Percentiles rank a stretch among this genome's conserved stretches.
These are phyloP conservation scores for Andrena flavipes DNA, from an alignment of 2,888 invertebrate genomes.

Conservation along the genomic window DNA sequence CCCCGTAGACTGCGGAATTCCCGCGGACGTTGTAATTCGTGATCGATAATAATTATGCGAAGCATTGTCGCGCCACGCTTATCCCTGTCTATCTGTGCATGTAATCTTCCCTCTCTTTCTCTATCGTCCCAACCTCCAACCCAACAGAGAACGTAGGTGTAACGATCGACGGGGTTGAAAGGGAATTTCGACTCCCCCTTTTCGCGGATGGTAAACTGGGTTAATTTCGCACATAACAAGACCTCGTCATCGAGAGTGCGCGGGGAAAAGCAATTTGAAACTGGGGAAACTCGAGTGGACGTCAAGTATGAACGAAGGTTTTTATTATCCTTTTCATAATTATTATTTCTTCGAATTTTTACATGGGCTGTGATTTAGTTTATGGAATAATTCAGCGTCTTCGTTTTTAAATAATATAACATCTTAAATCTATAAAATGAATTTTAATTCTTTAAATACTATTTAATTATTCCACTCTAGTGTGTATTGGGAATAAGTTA, in stretches of 20 bases:
- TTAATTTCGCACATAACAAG: constrained; percentile 65
- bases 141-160: constrained; percentile 30
- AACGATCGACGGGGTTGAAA: constrained; percentile 55
- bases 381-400: not conserved
- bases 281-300: constrained; percentile 27
- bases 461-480: too few species aligned
- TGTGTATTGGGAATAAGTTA: too few species aligned
- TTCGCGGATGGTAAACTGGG: constrained; percentile 64
- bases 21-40: constrained; percentile 65
- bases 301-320: constrained; percentile 32
- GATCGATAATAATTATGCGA: constrained; percentile 74
- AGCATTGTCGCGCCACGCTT: constrained; percentile 52
- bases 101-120: constrained; percentile 31
- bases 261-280: constrained; percentile 68
- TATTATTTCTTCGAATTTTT: not conserved
- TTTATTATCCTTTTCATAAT: not conserved
- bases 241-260: constrained; percentile 50
- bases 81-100: constrained; percentile 22
- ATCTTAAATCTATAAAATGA: too few species aligned
- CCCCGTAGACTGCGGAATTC: constrained; percentile 51
- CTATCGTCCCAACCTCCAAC: constrained; percentile 36
- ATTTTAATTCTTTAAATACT: too few species aligned
- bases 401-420: too few species aligned
- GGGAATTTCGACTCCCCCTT: constrained; percentile 62
- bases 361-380: not conserved